Conservation (phyloP, 2,797 vertebrate species). For the Trichosurus vulpecula region DNA sequence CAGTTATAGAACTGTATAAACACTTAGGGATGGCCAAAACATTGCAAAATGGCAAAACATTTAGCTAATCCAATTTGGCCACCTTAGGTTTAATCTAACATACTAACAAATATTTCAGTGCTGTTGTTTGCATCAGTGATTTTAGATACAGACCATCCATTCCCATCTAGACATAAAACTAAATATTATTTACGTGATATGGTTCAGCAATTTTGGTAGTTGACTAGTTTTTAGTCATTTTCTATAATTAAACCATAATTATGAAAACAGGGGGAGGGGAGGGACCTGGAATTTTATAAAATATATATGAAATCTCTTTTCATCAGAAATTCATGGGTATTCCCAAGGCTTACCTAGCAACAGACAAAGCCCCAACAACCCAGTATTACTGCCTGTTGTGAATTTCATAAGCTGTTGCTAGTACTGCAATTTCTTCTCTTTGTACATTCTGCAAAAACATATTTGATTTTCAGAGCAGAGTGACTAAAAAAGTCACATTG, state of each 20-base stretch:
- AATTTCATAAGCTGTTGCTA: conserved; percentile 68
- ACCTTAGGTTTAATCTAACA: conserved; percentile 51
- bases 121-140: conserved; percentile 7
- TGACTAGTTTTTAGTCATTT: conserved; percentile 57
- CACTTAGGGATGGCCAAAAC: conserved; percentile 38
- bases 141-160: conserved; percentile 60
- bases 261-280: conserved; percentile 50
- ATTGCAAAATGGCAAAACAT: conserved; percentile 49
- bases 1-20: conserved; percentile 26
- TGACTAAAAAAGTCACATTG: conserved; percentile 65
- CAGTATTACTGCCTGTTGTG: conserved; percentile 70
- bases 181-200: conserved; percentile 71
- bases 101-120: conserved; percentile 61
- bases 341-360: conserved; percentile 69
- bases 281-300: conserved; percentile 47
- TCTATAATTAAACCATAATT: conserved; percentile 72
- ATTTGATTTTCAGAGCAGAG: conserved; percentile 65
- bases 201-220: conserved; percentile 56
- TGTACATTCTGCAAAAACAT: conserved; percentile 69
- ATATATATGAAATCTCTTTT: conserved; percentile 53
- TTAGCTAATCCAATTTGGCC: conserved; percentile 52
- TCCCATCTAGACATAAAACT: conserved; percentile 43
- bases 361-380: conserved; percentile 59
- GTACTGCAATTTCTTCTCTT: conserved; percentile 69
- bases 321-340: conserved; percentile 67